phyloP scores from a whole-genome alignment of 2,113 vertebrate genomes.

The Parotia lawesii region DNA sequence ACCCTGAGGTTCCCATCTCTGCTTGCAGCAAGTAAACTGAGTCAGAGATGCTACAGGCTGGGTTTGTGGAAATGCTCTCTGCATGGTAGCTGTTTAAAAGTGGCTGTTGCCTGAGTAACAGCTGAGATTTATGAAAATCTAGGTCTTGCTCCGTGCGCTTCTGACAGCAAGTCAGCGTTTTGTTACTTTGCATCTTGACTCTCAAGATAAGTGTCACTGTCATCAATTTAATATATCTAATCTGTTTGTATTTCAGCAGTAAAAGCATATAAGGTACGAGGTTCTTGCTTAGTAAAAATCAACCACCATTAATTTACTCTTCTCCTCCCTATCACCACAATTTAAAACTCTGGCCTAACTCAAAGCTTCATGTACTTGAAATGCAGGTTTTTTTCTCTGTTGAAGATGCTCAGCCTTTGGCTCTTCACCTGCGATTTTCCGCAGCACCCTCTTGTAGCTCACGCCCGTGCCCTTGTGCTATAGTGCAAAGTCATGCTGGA shows the following conservation, averaged over 20 bases:
- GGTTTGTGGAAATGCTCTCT: not conserved
- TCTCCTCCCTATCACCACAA: not conserved
- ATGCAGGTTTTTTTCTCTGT: not conserved
- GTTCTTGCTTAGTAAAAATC: not conserved
- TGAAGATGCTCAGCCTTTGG: not conserved
- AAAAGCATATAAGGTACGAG: not conserved
- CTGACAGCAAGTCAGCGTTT: not conserved
- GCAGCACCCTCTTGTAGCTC: not conserved
- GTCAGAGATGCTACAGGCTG: not conserved
- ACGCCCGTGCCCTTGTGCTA: not conserved
- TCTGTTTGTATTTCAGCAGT: not conserved
- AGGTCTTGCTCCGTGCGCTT: conserved; percentile 7
- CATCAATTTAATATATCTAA: not conserved
- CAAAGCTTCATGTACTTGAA: not conserved
- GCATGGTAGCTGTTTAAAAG: not conserved
- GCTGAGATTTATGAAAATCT: conserved; percentile 23
- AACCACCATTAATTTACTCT: not conserved
- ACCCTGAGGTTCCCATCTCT: not conserved
- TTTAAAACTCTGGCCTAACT: not conserved
- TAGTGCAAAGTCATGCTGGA: conserved; percentile 49
- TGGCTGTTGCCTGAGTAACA: conserved; percentile 31
- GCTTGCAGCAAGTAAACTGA: conserved; percentile 28
- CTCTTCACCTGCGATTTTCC: not conserved
- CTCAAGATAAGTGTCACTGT: not conserved
- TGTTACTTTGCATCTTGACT: not conserved